Percentiles rank a stretch among this genome's conserved stretches.
phyloP scores from a whole-genome alignment of 23 tunicate species.

The Trididemnum clinides region DNA sequence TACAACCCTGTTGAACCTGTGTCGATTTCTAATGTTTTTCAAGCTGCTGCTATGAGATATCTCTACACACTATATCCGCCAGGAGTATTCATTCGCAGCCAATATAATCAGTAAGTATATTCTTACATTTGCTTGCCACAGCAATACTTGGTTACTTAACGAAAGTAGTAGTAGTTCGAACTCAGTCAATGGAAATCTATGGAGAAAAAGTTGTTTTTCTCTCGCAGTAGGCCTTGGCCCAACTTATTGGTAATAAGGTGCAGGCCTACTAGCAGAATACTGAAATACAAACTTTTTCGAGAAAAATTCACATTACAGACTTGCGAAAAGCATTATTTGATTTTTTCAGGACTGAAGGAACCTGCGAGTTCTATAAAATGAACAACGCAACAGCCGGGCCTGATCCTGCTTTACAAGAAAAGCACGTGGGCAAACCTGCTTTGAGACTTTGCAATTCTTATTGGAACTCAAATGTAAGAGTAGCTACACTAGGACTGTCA shows the following conservation, averaged over 20 bases:
- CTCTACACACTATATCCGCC: slow-evolving; percentile 71
- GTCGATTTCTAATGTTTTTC: slow-evolving; percentile 68
- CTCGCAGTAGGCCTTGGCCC: neutral
- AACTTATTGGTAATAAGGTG: too few species aligned
- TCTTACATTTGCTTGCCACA: too few species aligned
- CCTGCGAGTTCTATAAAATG: slow-evolving; percentile 50
- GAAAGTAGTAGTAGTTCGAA: too few species aligned
- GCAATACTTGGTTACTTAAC: too few species aligned
- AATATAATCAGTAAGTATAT: slow-evolving; percentile 26
- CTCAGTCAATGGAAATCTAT: too few species aligned
- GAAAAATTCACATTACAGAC: too few species aligned
- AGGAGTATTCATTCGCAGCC: slow-evolving; percentile 57
- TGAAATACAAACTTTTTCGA: too few species aligned
- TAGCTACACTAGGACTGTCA: too few species aligned
- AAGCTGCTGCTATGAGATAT: slow-evolving; percentile 80
- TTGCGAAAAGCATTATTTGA: too few species aligned
- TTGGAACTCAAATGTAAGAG: slow-evolving; percentile 68
- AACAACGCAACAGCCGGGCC: slow-evolving; percentile 43
- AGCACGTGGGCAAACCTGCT: slow-evolving; percentile 35
- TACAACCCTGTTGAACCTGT: slow-evolving; percentile 49
- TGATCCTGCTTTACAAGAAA: neutral
- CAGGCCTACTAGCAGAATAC: too few species aligned
- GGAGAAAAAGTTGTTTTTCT: too few species aligned
- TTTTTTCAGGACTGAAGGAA: neutral
- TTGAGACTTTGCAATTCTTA: slow-evolving; percentile 60